Base-by-base conservation (phyloP, 2,888 invertebrate species). In the Chromoteleia sp. region DNA sequence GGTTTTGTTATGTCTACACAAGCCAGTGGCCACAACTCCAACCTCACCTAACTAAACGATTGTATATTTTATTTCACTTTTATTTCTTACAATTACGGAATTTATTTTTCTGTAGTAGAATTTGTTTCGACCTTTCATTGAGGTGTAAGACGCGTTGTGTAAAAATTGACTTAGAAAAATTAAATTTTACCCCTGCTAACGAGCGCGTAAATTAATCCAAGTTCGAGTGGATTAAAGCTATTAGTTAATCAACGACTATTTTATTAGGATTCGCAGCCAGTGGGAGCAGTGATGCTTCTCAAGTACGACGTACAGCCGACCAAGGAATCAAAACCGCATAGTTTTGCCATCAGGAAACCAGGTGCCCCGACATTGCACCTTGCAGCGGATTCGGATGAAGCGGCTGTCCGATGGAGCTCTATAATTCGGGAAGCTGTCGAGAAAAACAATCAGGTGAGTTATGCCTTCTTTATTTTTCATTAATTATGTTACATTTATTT, bases 261-360 rank as follows among this genome's bases (percentile, higher is more conserved):
- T 77, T 50, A 81, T 81, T 76, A 96, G 97, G 97, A 97, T 89
- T 94, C 95, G 78, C 97, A 97, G 91, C 98, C 98, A 71, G 95
- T 98, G 45, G 98, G 98, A 81, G 98, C 98, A 12, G 94, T 98
- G 84, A 96, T 97, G 93, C 93, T 98, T 81, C 94, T 96, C 45
- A 97, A 97, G 90, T 97, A 97, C 91, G 95, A 95, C 78, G 94
- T 98, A 6, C 92, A 93, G 56, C 92, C 93, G 67, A 93, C 94
- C 41, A 94, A 95, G 50, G 96, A 95, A 81, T 95, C 94, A n/a
- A 93, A 94, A 82, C 93, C 94, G 2, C 94, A 95, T 89, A 95
- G 95, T 75, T 96, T 97, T 88, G 93, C 95, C 84, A 93, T 96
- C 83, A 94, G 94, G 88, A 94, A 95, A 82, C 94, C 94, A 61